Evolutionary conservation across 2,888 invertebrate species (phyloP).

Genomic region (Odontocerum albicorne): DNA sequence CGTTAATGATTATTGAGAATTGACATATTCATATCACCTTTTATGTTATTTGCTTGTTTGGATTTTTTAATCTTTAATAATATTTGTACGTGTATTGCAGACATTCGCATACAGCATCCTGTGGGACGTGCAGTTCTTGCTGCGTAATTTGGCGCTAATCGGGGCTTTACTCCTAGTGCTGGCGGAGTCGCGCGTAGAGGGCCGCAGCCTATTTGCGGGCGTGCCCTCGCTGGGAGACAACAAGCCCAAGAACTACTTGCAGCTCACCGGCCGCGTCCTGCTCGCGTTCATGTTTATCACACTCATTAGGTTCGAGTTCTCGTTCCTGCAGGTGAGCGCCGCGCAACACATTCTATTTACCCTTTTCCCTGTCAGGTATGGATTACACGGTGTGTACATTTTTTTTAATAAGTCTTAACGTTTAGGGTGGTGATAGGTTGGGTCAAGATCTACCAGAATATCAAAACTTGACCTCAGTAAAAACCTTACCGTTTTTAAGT

Average conservation of each 20-base stretch:
- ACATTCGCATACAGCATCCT: slow-evolving; percentile 95
- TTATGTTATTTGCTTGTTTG: no score
- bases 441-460: no score
- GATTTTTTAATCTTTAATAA: no score
- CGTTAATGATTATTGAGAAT: no score
- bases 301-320: slow-evolving; percentile 89
- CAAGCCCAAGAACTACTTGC: slow-evolving; percentile 95
- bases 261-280: slow-evolving; percentile 92
- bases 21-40: no score
- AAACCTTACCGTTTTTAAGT: no score
- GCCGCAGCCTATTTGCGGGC: slow-evolving; percentile 94
- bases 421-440: no score
- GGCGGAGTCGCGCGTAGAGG: slow-evolving; percentile 95
- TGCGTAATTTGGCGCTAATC: slow-evolving; percentile 94
- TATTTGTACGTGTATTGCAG: no score
- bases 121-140: slow-evolving; percentile 96
- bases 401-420: no score
- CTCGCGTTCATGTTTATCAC: slow-evolving; percentile 99
- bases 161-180: slow-evolving; percentile 95
- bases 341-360: neutral
- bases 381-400: no score
- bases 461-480: no score
- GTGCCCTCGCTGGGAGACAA: slow-evolving; percentile 91
- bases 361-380: neutral
- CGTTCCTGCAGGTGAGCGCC: slow-evolving; percentile 74